Base-by-base conservation (phyloP, 2,888 invertebrate genomes). In the Phania funesta region DNA sequence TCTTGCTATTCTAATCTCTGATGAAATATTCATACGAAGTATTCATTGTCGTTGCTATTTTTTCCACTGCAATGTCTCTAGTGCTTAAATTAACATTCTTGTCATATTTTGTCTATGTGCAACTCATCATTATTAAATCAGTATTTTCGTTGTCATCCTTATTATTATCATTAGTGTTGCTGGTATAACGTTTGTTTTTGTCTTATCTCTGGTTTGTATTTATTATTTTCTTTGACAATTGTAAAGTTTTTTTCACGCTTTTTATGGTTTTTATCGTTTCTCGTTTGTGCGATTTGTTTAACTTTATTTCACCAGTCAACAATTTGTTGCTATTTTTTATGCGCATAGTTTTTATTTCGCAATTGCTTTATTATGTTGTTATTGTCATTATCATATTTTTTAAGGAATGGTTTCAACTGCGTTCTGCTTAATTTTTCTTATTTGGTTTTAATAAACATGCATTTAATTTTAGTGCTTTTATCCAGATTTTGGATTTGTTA, bases 101-200 rank as follows among this genome's bases (percentile, higher is more conserved):
- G 70, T 74, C 80, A 58, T 74, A 32, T 58, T 48, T 38, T 75
- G 44, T 79, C 50, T 48, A 48, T 58, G 52, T 80, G 41, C 54
- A 52, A 35, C 67, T 50, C 75, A 78, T 71, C 56, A 64, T 48
- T 11, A 41, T 56, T 38, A 48, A 22, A 41, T 8, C 41, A 20
- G 50, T 73, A n/a, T n/a, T 13, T n/a, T 44, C 74, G 11, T 74
- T 16, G 35, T 62, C 16, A 56, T 48, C 29, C 26, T 70, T 64
- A 74, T 48, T 54, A 56, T 78, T 74, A 74, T 70, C 64, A 52
- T 78, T 74, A 74, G 68, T 18, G 26, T 18, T 24, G 3, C 65
- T 65, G 48, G 26, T 56, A 48, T 16, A 56, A 38, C 24, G 58
- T 74, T 60, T 41, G 29, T 60, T 60, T 11, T 35, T 44, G 9